Evolutionary conservation across 2,797 vertebrate genomes (phyloP).

Genomic region (Hydrocynus forskahlii): DNA sequence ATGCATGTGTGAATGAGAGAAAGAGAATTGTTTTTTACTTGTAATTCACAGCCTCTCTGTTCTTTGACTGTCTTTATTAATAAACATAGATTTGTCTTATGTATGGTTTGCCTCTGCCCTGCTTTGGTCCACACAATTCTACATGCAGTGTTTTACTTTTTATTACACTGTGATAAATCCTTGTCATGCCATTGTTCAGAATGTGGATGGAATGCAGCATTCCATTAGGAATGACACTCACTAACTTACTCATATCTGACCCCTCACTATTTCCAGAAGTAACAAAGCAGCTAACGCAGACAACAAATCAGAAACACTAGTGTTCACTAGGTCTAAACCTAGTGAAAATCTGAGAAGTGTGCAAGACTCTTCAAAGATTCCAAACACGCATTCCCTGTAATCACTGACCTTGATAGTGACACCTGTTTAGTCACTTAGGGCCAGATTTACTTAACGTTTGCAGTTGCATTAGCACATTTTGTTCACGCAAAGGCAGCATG

Average conservation of each 20-base stretch:
- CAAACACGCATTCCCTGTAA: background rate
- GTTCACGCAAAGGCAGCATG: too few relatives aligned
- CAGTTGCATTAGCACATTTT: too few relatives aligned
- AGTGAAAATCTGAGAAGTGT: background rate
- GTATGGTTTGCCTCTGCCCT: background rate
- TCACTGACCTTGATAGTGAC: background rate
- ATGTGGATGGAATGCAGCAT: slow-evolving; percentile 9
- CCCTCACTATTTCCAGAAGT: background rate
- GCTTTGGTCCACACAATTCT: slow-evolving; percentile 19
- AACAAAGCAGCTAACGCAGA: background rate
- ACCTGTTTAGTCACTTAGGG: background rate
- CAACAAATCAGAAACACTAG: background rate
- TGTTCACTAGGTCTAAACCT: background rate
- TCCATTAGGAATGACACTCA: slow-evolving; percentile 13
- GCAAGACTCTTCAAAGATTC: background rate
- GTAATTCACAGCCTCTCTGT: slow-evolving; percentile 2
- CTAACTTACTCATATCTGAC: background rate
- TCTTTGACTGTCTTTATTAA: background rate
- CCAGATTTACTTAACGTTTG: too few relatives aligned
- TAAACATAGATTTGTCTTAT: background rate
- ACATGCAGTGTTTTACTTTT: slow-evolving; percentile 11
- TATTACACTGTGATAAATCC: slow-evolving; percentile 61
- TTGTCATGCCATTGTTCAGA: background rate
- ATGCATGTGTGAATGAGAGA: background rate
- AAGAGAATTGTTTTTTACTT: too few relatives aligned